Percentiles rank a stretch among this genome's conserved stretches.
Conservation (phyloP, 2,797 vertebrate species). For the Crenichthys baileyi region DNA sequence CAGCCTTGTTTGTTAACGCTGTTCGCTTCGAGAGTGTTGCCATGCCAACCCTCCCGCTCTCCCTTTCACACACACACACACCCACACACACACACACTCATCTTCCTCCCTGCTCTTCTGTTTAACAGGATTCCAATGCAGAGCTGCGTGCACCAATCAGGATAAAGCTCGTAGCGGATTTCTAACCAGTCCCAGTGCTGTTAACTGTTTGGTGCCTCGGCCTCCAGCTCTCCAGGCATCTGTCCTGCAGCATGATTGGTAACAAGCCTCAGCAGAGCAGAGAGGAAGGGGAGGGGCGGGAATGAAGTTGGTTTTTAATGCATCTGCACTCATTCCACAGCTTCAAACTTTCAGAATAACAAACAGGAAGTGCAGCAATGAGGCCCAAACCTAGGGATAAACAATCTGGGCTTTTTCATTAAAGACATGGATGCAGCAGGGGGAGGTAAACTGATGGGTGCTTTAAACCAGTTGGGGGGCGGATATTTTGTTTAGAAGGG, state of each 20-base stretch:
- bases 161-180: slow-evolving; percentile 65
- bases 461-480: slow-evolving; percentile 43
- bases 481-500: slow-evolving; percentile 53
- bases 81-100: not conserved
- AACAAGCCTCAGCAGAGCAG: slow-evolving; percentile 39
- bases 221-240: slow-evolving; percentile 43
- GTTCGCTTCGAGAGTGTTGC: slow-evolving; percentile 76
- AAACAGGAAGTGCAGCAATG: slow-evolving; percentile 13
- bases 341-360: slow-evolving; percentile 36
- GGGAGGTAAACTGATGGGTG: slow-evolving; percentile 32
- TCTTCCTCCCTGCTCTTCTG: slow-evolving; percentile 60
- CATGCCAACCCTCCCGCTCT: slow-evolving; percentile 72
- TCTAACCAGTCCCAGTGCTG: slow-evolving; percentile 62
- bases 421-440: slow-evolving; percentile 22
- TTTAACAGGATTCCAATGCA: slow-evolving; percentile 80
- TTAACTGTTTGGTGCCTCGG: slow-evolving; percentile 69
- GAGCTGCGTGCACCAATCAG: slow-evolving; percentile 76
- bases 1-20: slow-evolving; percentile 72
- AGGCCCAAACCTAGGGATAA: slow-evolving; percentile 10
- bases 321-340: slow-evolving; percentile 17
- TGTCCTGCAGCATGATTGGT: slow-evolving; percentile 68
- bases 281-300: not conserved
- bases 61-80: not conserved
- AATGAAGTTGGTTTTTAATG: slow-evolving; percentile 33
- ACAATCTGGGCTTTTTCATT: slow-evolving; percentile 25